Base-by-base conservation (phyloP, 2,113 vertebrate species). In the Albula glossodonta region DNA sequence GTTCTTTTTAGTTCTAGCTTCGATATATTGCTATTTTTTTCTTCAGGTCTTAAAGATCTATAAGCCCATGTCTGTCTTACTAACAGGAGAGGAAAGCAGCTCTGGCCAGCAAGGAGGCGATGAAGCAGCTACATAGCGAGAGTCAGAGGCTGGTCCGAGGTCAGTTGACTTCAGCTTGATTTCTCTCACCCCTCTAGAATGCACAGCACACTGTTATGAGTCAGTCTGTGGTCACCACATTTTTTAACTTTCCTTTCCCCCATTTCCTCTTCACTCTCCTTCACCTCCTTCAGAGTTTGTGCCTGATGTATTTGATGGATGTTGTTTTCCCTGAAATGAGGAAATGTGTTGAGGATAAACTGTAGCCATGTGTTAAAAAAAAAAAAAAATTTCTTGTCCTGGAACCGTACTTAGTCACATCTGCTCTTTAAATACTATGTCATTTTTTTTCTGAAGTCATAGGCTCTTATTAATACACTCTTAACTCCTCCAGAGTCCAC, bases 91-190 rank as follows among this genome's bases (percentile, higher is more conserved):
- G 97, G 86, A 99, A 97, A 89, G 97, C 98, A 63, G 97, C 98
- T 2, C 96, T 93, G 2, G 94, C 97, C 86, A 97, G 97, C 93
- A 98, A 96, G 90, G 98, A 99, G 89, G 97, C 97, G 0, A 96
- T 98, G 91, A 98, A 96, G 91, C 96, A 97, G 11, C 93, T 99
- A 2, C 98, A 99, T 74, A 99, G 98, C 91, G 98, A 99, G 87
- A 97, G 93, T 84, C 98, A 99, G 90, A 93, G 97, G 82, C 96
- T 99, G 83, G 82, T 99, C 87, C 94, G 98, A 97, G 98, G 98
- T 99, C 94, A 94, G 93, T 83, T 5, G 2, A 4, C 31, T 31
- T 74, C 22, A 8, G n/a, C n/a, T 74, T 3, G n/a, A 8, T 50
- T 60, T 22, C 60, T 13, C 51, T 48, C 0, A 5, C 2, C 13